phyloP scores from a whole-genome alignment of 2,113 vertebrate genomes.

The Silurus meridionalis region DNA sequence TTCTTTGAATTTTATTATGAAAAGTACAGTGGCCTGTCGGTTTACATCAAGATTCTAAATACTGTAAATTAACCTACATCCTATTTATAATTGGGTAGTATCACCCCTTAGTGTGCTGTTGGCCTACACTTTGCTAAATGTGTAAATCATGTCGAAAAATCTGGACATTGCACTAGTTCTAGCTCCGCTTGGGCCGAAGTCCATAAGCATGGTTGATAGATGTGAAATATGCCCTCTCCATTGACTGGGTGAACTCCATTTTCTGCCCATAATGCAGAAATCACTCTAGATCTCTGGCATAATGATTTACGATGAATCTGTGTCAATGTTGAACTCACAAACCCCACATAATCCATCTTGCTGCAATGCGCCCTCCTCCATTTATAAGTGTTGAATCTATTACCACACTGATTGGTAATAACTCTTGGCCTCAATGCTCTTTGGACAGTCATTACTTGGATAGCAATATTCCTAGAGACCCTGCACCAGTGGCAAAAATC shows the following conservation, averaged over 20 bases:
- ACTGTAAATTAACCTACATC: not conserved
- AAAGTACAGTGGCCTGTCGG: not conserved
- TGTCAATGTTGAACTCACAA: slow-evolving; percentile 82
- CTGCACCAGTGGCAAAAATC: slow-evolving; percentile 44
- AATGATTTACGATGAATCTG: slow-evolving; percentile 86
- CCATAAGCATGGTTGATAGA: slow-evolving; percentile 74
- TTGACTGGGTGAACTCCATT: slow-evolving; percentile 83
- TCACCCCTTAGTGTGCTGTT: not conserved
- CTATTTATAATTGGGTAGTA: too few relatives aligned
- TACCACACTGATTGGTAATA: slow-evolving; percentile 80
- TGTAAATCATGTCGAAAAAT: not conserved
- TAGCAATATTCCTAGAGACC: slow-evolving; percentile 64
- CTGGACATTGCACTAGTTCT: slow-evolving; percentile 45
- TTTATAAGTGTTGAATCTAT: slow-evolving; percentile 80
- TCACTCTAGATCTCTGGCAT: slow-evolving; percentile 78
- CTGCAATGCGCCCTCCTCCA: slow-evolving; percentile 65
- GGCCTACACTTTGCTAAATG: not conserved
- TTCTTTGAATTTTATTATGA: too few relatives aligned
- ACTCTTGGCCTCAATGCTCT: slow-evolving; percentile 72
- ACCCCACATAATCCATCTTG: slow-evolving; percentile 81
- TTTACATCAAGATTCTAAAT: not conserved
- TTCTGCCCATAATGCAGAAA: slow-evolving; percentile 82
- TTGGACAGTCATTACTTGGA: slow-evolving; percentile 76
- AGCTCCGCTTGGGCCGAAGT: slow-evolving; percentile 73
- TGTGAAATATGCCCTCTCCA: slow-evolving; percentile 81